These are phyloP conservation scores for Edolisoma coerulescens DNA, from an alignment of 2,113 vertebrate species.

Conservation along the genomic window DNA sequence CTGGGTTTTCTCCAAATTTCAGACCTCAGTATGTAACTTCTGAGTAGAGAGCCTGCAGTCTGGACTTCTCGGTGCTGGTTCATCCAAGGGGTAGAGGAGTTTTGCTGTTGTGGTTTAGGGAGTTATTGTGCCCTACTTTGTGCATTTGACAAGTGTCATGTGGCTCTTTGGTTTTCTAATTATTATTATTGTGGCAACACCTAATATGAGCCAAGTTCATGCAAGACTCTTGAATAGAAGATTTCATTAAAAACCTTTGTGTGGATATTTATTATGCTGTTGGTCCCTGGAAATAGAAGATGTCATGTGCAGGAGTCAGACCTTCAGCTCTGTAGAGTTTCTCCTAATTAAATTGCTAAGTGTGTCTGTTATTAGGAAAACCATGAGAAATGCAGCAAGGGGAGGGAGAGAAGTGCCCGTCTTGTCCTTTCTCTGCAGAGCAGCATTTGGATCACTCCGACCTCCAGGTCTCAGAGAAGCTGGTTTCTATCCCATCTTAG, in stretches of 20 bases:
- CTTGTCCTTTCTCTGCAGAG: neutral
- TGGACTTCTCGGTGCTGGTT: neutral
- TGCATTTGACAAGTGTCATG: neutral
- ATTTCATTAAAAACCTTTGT: slow-evolving; percentile 46
- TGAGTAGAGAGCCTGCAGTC: neutral
- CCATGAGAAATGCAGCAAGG: neutral
- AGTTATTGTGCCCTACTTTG: neutral
- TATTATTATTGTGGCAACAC: slow-evolving; percentile 18
- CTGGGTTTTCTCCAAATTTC: neutral
- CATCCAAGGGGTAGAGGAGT: neutral
- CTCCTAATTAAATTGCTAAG: slow-evolving; percentile 49
- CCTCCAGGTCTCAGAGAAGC: neutral
- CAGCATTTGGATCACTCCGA: neutral
- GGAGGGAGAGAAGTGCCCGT: neutral
- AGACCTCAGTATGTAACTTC: neutral
- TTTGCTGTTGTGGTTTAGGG: neutral
- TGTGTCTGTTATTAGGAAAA: slow-evolving; percentile 20
- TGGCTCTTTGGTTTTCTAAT: neutral
- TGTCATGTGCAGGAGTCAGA: slow-evolving; percentile 33
- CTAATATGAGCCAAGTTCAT: neutral
- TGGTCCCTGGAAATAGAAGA: slow-evolving; percentile 25
- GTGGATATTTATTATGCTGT: slow-evolving; percentile 34
- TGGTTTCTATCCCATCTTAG: neutral
- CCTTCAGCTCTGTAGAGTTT: slow-evolving; percentile 4
- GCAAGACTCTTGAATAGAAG: slow-evolving; percentile 26